Percentiles rank a stretch among this genome's conserved stretches.
These are phyloP conservation scores for Morus bassanus DNA, from an alignment of 2,797 vertebrate genomes.

Conservation along the genomic window DNA sequence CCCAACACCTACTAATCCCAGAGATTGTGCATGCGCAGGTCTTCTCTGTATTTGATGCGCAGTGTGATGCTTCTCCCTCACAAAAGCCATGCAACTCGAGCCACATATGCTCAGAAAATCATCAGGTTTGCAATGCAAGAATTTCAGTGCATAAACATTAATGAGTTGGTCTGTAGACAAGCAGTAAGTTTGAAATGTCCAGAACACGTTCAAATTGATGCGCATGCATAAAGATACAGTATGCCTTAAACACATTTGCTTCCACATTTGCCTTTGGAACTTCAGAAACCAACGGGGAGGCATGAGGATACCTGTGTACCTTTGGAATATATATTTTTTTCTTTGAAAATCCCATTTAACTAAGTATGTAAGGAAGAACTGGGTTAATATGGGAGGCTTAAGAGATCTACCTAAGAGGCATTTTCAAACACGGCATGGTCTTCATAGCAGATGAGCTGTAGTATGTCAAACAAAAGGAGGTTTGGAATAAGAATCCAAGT, in stretches of 20 bases:
- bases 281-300: not conserved
- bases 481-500: not conserved
- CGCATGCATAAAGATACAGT: not conserved
- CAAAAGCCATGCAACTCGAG: not conserved
- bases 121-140: not conserved
- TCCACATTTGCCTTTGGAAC: not conserved
- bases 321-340: not conserved
- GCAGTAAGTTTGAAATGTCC: not conserved
- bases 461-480: not conserved
- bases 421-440: not conserved
- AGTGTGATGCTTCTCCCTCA: not conserved
- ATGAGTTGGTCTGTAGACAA: not conserved
- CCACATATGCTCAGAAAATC: not conserved
- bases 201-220: not conserved
- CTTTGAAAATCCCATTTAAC: not conserved
- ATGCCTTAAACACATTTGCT: not conserved
- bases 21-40: not conserved
- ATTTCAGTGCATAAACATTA: not conserved
- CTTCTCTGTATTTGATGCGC: not conserved
- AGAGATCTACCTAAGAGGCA: not conserved
- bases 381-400: slow-evolving; percentile 4
- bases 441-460: not conserved
- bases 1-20: not conserved
- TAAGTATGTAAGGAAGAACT: not conserved
- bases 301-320: not conserved